Percentiles rank a stretch among this genome's conserved stretches.
phyloP scores from a whole-genome alignment of 2,888 invertebrate genomes.

The Pachliopta kotzebuea region DNA sequence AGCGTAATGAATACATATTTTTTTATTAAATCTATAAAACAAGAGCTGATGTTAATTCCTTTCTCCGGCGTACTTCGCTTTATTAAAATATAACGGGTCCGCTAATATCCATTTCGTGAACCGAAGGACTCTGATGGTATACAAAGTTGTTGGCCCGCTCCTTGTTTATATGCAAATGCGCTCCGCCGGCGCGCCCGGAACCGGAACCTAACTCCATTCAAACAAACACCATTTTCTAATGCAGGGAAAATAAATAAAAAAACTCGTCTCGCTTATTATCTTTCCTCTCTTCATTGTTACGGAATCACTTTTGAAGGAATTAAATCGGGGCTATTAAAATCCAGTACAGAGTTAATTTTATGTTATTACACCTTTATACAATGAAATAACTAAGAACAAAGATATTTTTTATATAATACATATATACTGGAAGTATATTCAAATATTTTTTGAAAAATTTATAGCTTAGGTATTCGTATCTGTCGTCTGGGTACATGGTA shows the following conservation, averaged over 20 bases:
- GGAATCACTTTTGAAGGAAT: neutral
- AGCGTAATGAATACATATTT: too few relatives aligned
- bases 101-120: conserved; percentile 45
- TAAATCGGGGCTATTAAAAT: neutral
- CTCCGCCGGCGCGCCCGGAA: conserved; percentile 38
- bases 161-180: conserved; percentile 67
- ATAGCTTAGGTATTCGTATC: too few relatives aligned
- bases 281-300: conserved; percentile 3
- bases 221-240: conserved; percentile 15
- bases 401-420: too few relatives aligned
- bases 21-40: too few relatives aligned
- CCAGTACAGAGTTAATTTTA: neutral
- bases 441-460: too few relatives aligned
- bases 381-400: too few relatives aligned
- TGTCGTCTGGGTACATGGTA: too few relatives aligned
- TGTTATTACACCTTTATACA: neutral
- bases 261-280: conserved; percentile 1
- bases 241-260: neutral
- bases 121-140: conserved; percentile 42
- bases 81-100: conserved; percentile 14
- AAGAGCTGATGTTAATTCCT: too few relatives aligned
- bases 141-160: conserved; percentile 42
- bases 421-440: too few relatives aligned
- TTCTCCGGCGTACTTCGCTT: neutral
- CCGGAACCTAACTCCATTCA: conserved; percentile 1